Evolutionary conservation across 2,888 invertebrate genomes (phyloP), one percentile per base, ranked within the genome.

Genomic region (Macaria notata): DNA sequence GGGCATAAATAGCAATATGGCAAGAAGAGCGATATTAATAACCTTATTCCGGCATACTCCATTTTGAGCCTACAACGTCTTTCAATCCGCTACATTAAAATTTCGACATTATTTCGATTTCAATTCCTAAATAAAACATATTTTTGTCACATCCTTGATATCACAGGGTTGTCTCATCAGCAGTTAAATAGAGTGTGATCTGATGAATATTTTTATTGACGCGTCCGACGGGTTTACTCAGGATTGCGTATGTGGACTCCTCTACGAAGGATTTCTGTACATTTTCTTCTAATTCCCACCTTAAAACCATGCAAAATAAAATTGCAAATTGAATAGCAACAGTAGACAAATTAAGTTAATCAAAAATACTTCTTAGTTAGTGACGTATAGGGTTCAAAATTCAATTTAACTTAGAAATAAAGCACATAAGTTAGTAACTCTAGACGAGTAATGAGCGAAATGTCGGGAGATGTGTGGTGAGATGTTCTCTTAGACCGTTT

Each of bases 171-270:
- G 84, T 86, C 84, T 80, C 84, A 84, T 86, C 83, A 83, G 78
- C 79, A 84, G 86, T 83, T 88, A 86, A 90, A 87, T 84, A 88
- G 86, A 88, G 88, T 87, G 85, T 84, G 80, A 87, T 83, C 81
- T 81, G 86, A 91, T 89, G 88, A 90, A 91, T 90, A 91, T 90
- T 88, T 90, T 91, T 88, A 89, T 88, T 86, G 88, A 88, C 84
- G 83, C 78, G 84, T 79, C 81, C 72, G 79, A 82, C 85, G 72
- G 79, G 83, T 85, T 82, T 79, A 72, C 81, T 71, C 73, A 64
- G 68, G 66, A 73, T 71, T 74, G 65, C 69, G 72, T 70, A 64
- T 65, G 67, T 65, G 65, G 62, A 56, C 62, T 60, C 46, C 59
- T 59, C 55, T 63, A 42, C 3, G 31, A 43, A 55, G 38, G 31